phyloP scores from a whole-genome alignment of 2,888 invertebrate genomes.

The Unio pictorum region DNA sequence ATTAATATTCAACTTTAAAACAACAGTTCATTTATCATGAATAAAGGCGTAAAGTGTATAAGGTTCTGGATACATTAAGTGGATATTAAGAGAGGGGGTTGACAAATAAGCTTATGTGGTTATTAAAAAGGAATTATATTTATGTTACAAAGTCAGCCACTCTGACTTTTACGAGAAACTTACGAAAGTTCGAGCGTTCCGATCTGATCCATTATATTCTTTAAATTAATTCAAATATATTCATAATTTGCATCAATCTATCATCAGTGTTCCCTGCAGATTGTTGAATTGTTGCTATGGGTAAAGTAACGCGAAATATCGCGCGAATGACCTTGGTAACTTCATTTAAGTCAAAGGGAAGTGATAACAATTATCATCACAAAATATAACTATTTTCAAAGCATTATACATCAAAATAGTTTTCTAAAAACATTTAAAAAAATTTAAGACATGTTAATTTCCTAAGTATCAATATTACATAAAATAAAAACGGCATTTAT shows the following conservation, averaged over 20 bases:
- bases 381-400: too few relatives aligned
- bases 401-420: too few relatives aligned
- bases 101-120: neutral
- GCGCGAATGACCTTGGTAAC: conserved; percentile 2
- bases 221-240: neutral
- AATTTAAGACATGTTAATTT: too few relatives aligned
- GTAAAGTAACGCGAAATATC: conserved; percentile 22
- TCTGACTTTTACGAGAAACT: conserved; percentile 17
- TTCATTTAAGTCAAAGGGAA: too few relatives aligned
- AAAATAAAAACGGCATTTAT: too few relatives aligned
- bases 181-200: conserved; percentile 59
- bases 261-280: neutral
- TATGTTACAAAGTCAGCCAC: too few relatives aligned
- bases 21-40: too few relatives aligned
- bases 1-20: too few relatives aligned
- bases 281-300: conserved; percentile 43
- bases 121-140: neutral
- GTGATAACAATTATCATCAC: too few relatives aligned
- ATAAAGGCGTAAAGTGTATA: neutral
- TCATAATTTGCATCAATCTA: neutral
- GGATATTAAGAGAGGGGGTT: too few relatives aligned
- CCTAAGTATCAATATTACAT: too few relatives aligned
- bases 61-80: neutral
- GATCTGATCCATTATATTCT: conserved; percentile 51
- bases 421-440: too few relatives aligned